Conservation (phyloP, 2,113 vertebrate species). For the Speoplatyrhinus poulsoni region DNA sequence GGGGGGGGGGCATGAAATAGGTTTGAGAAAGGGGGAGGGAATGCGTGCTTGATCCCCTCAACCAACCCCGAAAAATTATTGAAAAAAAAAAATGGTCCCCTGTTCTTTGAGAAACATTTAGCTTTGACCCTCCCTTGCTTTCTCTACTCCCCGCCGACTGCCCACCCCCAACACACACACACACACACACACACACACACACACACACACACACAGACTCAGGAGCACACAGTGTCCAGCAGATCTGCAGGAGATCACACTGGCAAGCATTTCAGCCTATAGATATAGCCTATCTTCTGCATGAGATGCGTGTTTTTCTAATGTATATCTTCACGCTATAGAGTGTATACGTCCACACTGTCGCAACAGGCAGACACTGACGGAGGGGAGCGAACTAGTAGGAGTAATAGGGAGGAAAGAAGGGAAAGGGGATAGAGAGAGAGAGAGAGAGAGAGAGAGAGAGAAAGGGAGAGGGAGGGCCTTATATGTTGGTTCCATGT, state of each 20-base stretch:
- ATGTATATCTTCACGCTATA: constrained; percentile 80
- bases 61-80: constrained; percentile 17
- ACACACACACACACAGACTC: constrained; percentile 21
- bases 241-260: constrained; percentile 89
- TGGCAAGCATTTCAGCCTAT: constrained; percentile 79
- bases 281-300: constrained; percentile 70
- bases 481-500: constrained; percentile 74
- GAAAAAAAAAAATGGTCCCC: constrained; percentile 71
- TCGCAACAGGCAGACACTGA: constrained; percentile 77
- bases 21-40: constrained; percentile 32
- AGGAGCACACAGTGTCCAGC: constrained; percentile 71
- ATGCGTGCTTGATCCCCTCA: constrained; percentile 61
- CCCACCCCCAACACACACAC: constrained; percentile 77
- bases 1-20: constrained; percentile 51
- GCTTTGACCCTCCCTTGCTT: constrained; percentile 95
- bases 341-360: constrained; percentile 72
- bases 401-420: constrained; percentile 8
- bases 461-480: constrained; percentile 61
- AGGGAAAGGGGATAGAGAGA: constrained; percentile 65
- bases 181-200: constrained; percentile 67
- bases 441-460: constrained; percentile 51
- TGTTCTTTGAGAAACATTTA: constrained; percentile 92
- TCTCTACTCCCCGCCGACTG: constrained; percentile 85
- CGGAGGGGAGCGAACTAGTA: constrained; percentile 69
- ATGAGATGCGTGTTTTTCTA: constrained; percentile 79